A percentile compares a stretch with the other conserved stretches of the same genome.
Evolutionary conservation across 2,113 vertebrate species (phyloP).

Genomic region (Perca schrenkii): DNA sequence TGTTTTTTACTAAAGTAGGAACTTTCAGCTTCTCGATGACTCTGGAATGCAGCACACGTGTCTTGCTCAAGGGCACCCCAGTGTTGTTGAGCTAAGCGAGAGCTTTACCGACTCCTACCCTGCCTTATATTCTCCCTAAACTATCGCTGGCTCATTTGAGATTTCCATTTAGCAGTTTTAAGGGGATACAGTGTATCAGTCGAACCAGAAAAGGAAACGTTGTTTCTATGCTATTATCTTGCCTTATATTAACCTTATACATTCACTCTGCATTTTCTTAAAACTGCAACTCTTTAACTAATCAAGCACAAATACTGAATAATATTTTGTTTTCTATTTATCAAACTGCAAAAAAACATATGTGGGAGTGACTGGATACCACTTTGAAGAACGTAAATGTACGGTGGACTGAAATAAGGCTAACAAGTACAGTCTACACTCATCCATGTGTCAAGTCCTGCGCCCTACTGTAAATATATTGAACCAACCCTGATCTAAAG

Average conservation of each 20-base stretch:
- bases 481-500: neutral
- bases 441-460: neutral
- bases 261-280: neutral
- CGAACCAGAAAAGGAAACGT: neutral
- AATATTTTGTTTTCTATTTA: slow-evolving; percentile 27
- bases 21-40: neutral
- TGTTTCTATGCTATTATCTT: slow-evolving; percentile 15
- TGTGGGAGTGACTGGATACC: slow-evolving; percentile 21
- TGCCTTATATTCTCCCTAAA: slow-evolving; percentile 5
- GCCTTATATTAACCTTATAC: slow-evolving; percentile 27
- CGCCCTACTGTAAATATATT: slow-evolving; percentile 24
- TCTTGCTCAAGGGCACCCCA: neutral
- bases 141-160: neutral
- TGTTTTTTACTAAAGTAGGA: neutral
- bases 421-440: neutral
- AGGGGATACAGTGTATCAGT: neutral
- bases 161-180: slow-evolving; percentile 2
- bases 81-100: neutral
- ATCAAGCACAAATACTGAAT: slow-evolving; percentile 53
- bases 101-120: neutral
- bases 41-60: neutral
- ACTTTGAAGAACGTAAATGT: neutral
- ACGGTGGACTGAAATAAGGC: neutral
- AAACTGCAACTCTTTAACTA: neutral
- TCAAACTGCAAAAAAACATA: slow-evolving; percentile 12